Percentiles rank a stretch among this genome's conserved stretches.
Conservation (phyloP, 2,888 invertebrate genomes). For the Nebria salina region DNA sequence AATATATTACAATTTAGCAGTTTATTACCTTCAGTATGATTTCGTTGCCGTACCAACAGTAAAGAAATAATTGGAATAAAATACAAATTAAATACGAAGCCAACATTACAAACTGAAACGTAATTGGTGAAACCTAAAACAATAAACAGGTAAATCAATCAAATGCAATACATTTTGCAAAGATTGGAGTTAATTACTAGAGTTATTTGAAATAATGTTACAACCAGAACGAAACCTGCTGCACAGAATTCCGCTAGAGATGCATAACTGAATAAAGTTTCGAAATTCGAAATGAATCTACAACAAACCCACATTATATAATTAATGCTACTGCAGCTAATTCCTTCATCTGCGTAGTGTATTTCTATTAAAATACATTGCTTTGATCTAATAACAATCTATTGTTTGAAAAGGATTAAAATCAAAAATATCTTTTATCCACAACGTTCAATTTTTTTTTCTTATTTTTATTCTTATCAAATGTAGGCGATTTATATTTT, state of each 20-base stretch:
- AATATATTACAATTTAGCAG: too few relatives aligned
- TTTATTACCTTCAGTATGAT: constrained; percentile 62
- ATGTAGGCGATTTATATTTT: too few relatives aligned
- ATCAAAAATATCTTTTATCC: too few relatives aligned
- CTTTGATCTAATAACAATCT: too few relatives aligned
- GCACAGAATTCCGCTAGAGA: constrained; percentile 53
- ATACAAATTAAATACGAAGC: constrained; percentile 58
- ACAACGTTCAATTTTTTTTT: too few relatives aligned
- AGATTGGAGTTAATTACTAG: constrained; percentile 48
- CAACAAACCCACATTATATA: constrained; percentile 7
- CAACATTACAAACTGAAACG: constrained; percentile 64
- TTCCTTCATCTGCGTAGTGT: too few relatives aligned
- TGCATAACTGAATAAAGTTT: constrained; percentile 51
- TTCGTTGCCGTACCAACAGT: constrained; percentile 66
- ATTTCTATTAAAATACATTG: too few relatives aligned
- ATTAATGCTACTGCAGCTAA: neutral
- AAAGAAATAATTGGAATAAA: constrained; percentile 64
- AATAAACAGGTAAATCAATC: neutral
- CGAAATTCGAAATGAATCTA: constrained; percentile 55
- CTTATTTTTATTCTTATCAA: too few relatives aligned
- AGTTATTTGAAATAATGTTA: constrained; percentile 54
- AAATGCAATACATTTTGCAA: neutral
- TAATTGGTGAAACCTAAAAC: constrained; percentile 60
- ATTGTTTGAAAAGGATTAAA: too few relatives aligned
- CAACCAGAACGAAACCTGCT: constrained; percentile 52